Evolutionary conservation across 2,888 invertebrate genomes (phyloP).

Genomic region (Pollenia angustigena): DNA sequence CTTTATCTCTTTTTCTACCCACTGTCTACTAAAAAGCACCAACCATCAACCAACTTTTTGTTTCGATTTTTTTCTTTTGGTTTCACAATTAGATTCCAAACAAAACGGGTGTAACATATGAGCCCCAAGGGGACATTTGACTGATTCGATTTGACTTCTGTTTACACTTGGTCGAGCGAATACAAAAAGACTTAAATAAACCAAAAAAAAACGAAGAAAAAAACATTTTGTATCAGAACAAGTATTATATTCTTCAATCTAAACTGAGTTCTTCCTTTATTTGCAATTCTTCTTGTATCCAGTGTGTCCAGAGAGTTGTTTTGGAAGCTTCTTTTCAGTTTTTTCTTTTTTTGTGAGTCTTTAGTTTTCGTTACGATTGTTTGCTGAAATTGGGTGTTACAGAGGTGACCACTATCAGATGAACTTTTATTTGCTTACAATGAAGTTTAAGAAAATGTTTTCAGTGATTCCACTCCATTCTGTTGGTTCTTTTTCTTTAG

Average conservation of each 20-base stretch:
- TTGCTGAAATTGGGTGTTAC: constrained; percentile 69
- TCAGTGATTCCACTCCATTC: neutral
- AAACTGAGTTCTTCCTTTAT: neutral
- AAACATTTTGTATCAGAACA: constrained; percentile 33
- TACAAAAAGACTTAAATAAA: constrained; percentile 29
- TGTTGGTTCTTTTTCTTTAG: neutral
- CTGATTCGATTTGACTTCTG: constrained; percentile 75
- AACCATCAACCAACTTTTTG: constrained; percentile 11
- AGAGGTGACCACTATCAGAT: constrained; percentile 71
- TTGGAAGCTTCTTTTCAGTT: neutral
- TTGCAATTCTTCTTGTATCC: constrained; percentile 17
- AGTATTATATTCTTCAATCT: constrained; percentile 32
- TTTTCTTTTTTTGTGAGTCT: neutral
- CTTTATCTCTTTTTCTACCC: neutral
- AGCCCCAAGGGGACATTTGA: constrained; percentile 75
- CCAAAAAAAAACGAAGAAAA: constrained; percentile 14
- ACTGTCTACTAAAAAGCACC: constrained; percentile 19
- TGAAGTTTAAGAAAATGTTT: constrained; percentile 66
- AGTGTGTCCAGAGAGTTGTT: constrained; percentile 43
- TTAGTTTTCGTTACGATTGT: constrained; percentile 44
- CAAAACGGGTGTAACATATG: constrained; percentile 68
- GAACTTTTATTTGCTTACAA: constrained; percentile 72
- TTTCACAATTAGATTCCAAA: constrained; percentile 61
- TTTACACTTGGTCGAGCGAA: constrained; percentile 69
- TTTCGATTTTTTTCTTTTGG: constrained; percentile 23